Evolutionary conservation across 1,140 invertebrate genomes (phyloP), one percentile per base, ranked within the genome.

Genomic region (Chlorops oryzae): DNA sequence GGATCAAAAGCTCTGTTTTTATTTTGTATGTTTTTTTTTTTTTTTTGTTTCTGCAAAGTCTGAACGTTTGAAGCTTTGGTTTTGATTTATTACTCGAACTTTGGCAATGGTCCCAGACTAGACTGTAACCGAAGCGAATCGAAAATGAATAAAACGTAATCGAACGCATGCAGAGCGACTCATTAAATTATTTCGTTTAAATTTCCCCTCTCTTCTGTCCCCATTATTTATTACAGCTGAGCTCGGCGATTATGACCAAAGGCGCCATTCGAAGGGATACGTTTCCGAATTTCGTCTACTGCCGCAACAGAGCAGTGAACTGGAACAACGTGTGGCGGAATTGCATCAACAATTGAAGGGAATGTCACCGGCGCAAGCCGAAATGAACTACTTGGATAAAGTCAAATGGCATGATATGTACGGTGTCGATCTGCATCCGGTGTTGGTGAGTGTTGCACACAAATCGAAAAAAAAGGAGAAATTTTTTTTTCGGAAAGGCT

Each of bases 381-480:
- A 98, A 75, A 79, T 90, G 34, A 88, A 87, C 63, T 98, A 92
- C 75, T 78, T 97, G 52, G 91, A 95, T 63, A 90, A 92, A 78
- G 90, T 91, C n/a, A 96, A 96, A 78, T 93, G 90, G 88, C 75
- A 97, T 46, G 92, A 97, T 62, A 91, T 96, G 85, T 98, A 97
- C 67, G 94, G 94, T 21, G 92, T 96, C 5, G 94, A 98, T 75
- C 86, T 95, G 79, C 79, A 80, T 73, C 79, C 79, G 51, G 79
- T 80, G 49, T 62, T 80, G 74, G 79, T 80, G 73, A 73, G 66
- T 67, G 43, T 43, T 28, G 18, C n/a, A 15, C 28, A 21, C 37
- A 39, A 15, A 39, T 17, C n/a, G n/a, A n/a, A n/a, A n/a, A n/a
- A n/a, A n/a, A n/a, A n/a, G n/a, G n/a, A n/a, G n/a, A n/a, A n/a